Evolutionary conservation across 1,140 invertebrate genomes (phyloP), one percentile per base, ranked within the genome.

Genomic region (Thalassaphorura encarpata): DNA sequence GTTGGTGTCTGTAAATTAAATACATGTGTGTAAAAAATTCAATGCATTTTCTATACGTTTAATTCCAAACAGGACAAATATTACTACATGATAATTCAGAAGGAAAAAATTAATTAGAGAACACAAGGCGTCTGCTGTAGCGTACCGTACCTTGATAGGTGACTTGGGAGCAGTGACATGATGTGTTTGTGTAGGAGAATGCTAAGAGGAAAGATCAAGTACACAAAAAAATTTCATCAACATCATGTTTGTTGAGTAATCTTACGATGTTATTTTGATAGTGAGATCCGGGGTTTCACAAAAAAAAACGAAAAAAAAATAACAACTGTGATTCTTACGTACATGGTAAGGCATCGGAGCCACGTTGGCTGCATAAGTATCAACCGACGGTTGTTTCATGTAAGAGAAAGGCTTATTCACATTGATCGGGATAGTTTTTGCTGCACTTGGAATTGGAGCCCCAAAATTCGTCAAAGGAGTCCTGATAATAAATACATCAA

Each of bases 291-390:
- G 36, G 13, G 26, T n/a, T 6, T 13, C 28, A 51, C 24, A n/a
- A 33, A 52, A 52, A 40, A 3, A 52, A 26, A 28, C 5, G 3
- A 29, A 27, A 4, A 40, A 39, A n/a, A 8, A 18, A 45, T 8
- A 8, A 4, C 13, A 51, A 33, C 18, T 4, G n/a, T 5, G 24
- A 24, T 33, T 13, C 18, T 54, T 16, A 67, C 67, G 71, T 69
- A 72, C 71, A 58, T 72, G 70, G 60, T 71, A 72, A 47, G 70
- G 70, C 41, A 70, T 42, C 42, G 69, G 70, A 21, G 66, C 67
- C n/a, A 69, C 54, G 49, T 68, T 70, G 42, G 67, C 67, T 33
- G 70, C 67, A 49, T 54, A 54, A 19, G 49, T 13, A 21, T 23
- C 31, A 11, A 49, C 26, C 29, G 26, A 28, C 24, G 24, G 56